Evolutionary conservation across 2,888 invertebrate species (phyloP).

Genomic region (Ypsolopha scabrella): DNA sequence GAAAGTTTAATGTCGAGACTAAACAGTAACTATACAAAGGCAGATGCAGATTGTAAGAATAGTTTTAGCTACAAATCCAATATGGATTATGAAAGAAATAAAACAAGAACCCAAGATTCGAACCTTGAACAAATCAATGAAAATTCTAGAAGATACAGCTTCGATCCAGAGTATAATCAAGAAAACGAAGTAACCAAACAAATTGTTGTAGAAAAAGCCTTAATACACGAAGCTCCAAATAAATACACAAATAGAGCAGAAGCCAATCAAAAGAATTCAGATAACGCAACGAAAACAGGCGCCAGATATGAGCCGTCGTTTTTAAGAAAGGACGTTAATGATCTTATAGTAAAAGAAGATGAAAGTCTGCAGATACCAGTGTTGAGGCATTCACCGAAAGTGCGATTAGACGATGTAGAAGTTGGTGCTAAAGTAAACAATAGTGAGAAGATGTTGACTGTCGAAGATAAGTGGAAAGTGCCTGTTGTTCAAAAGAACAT

Average conservation of each 20-base stretch:
- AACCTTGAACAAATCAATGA: not conserved
- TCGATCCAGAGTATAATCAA: not conserved
- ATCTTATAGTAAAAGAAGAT: slow-evolving; percentile 14
- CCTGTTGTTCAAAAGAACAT: slow-evolving; percentile 76
- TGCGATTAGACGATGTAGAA: slow-evolving; percentile 11
- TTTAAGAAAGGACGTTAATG: slow-evolving; percentile 12
- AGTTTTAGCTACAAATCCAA: slow-evolving; percentile 7
- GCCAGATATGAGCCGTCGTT: slow-evolving; percentile 15
- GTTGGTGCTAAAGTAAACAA: slow-evolving; percentile 15
- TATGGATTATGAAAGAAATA: not conserved
- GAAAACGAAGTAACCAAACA: slow-evolving; percentile 9
- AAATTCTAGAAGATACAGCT: not conserved
- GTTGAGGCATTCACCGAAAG: slow-evolving; percentile 62
- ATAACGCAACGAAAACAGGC: not conserved
- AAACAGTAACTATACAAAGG: slow-evolving; percentile 10
- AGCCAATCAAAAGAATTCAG: not conserved
- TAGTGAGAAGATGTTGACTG: slow-evolving; percentile 49
- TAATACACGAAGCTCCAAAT: slow-evolving; percentile 23
- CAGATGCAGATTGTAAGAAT: slow-evolving; percentile 5
- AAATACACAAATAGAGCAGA: not conserved
- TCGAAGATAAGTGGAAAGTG: slow-evolving; percentile 66
- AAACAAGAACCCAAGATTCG: not conserved
- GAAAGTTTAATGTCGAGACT: slow-evolving; percentile 14
- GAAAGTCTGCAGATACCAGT: slow-evolving; percentile 73
- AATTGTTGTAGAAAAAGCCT: slow-evolving; percentile 24